Evolutionary conservation across 2,797 vertebrate species (phyloP), one percentile per base, ranked within the genome.

Genomic region (Muraenolepis orangiensis): DNA sequence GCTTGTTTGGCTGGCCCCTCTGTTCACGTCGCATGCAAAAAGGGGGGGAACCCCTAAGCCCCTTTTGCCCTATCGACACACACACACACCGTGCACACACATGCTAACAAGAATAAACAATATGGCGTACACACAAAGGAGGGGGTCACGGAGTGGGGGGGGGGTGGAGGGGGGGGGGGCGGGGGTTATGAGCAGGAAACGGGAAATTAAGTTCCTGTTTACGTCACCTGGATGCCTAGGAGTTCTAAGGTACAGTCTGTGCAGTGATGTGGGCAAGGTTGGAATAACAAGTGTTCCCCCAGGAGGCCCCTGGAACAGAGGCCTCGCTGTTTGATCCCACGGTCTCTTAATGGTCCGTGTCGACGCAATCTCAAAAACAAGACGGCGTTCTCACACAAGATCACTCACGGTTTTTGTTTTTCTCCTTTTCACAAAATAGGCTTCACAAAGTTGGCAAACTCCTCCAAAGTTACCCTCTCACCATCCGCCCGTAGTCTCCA

Each of bases 181-280:
- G 66, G 80, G 82, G 86, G 87, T 87, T 84, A 84, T 80, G 83
- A 87, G 82, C 83, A 91, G 91, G 91, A 92, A 92, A 92, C 87
- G 75, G 87, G 84, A 83, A 87, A 86, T 88, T 87, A 84, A 81
- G 87, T 87, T 90, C 88, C 85, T 92, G 90, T 92, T 92, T 91
- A 87, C 80, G 66, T 88, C 84, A 57, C n/a, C 51, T 23, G 20
- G 13, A 57, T 57, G 23, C 46, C 4, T 57, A 57, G 18, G 46
- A n/a, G 10, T 57, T 16, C 26, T 28, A 66, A n/a, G 32, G 61
- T 69, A 57, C 71, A 69, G 84, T 85, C 79, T 28, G 3, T 2
- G 75, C 77, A 86, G 84, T 82, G 85, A 90, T 84, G 83, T 76
- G 34, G 82, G 84, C 75, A 8, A 74, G 79, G 82, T 86, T 90